Conservation (phyloP, 2,113 vertebrate species). For the Syngnathus scovelli region DNA sequence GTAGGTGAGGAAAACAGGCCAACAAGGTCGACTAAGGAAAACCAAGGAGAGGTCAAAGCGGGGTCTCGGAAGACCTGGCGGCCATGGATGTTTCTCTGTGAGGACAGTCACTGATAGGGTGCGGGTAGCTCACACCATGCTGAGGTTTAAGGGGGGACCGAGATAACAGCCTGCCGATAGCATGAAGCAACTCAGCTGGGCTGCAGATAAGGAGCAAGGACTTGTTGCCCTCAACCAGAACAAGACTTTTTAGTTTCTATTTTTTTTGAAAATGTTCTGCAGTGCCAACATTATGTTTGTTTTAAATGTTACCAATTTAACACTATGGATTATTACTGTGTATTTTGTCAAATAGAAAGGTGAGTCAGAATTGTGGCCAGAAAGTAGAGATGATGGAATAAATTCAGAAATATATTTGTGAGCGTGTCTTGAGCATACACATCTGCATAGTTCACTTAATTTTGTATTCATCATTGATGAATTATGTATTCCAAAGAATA, state of each 20-base stretch:
- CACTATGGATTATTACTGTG: background rate
- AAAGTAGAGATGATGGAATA: background rate
- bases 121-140: constrained; percentile 56
- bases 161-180: constrained; percentile 68
- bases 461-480: constrained; percentile 50
- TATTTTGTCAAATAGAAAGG: background rate
- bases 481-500: constrained; percentile 58
- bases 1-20: constrained; percentile 31
- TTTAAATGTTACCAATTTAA: background rate
- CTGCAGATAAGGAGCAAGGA: constrained; percentile 67
- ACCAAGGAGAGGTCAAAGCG: constrained; percentile 55
- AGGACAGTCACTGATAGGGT: constrained; percentile 66
- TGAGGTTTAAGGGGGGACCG: constrained; percentile 59
- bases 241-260: constrained; percentile 45
- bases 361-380: background rate
- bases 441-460: constrained; percentile 26
- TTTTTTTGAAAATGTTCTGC: constrained; percentile 4
- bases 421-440: constrained; percentile 1
- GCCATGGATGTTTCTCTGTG: constrained; percentile 59
- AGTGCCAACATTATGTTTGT: background rate
- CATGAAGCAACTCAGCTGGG: constrained; percentile 56
- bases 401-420: background rate
- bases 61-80: constrained; percentile 55
- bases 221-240: constrained; percentile 60
- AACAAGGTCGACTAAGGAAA: constrained; percentile 35